Percentiles rank a stretch among this genome's conserved stretches.
These are phyloP conservation scores for Bucco capensis DNA, from an alignment of 2,113 vertebrate genomes.

Conservation along the genomic window DNA sequence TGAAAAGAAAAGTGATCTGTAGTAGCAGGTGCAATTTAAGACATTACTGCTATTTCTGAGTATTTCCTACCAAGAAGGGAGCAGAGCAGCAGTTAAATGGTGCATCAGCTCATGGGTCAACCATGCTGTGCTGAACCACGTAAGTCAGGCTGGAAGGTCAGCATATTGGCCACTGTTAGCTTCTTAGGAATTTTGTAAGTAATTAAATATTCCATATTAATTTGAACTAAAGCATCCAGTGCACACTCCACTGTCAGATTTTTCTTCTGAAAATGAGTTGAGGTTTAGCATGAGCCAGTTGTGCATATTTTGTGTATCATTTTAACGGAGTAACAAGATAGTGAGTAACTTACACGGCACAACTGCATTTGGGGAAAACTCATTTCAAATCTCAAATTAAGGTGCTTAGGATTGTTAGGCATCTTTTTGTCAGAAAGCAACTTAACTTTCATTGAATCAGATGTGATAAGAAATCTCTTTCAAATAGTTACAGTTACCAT, in stretches of 20 bases:
- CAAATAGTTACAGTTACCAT: not conserved
- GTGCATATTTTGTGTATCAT: not conserved
- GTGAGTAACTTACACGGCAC: not conserved
- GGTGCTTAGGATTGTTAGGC: not conserved
- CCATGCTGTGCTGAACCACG: accelerated
- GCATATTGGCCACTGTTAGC: not conserved
- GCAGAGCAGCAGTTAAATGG: not conserved
- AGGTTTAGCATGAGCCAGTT: not conserved
- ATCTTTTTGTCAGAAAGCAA: not conserved
- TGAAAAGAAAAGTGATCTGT: not conserved
- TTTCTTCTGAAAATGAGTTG: not conserved
- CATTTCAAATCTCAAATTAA: not conserved
- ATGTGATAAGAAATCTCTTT: not conserved
- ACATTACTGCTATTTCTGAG: not conserved
- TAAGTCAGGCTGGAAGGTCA: not conserved
- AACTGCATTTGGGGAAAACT: not conserved
- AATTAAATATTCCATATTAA: not conserved
- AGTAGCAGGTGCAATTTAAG: not conserved
- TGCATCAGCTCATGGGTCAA: not conserved
- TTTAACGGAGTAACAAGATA: not conserved
- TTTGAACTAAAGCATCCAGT: not conserved
- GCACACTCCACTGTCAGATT: not conserved
- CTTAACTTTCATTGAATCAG: not conserved
- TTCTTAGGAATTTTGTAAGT: not conserved
- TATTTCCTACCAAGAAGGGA: not conserved